Evolutionary conservation across 2,113 vertebrate species (phyloP), one percentile per base, ranked within the genome.

Genomic region (Nyctibius bracteatus): DNA sequence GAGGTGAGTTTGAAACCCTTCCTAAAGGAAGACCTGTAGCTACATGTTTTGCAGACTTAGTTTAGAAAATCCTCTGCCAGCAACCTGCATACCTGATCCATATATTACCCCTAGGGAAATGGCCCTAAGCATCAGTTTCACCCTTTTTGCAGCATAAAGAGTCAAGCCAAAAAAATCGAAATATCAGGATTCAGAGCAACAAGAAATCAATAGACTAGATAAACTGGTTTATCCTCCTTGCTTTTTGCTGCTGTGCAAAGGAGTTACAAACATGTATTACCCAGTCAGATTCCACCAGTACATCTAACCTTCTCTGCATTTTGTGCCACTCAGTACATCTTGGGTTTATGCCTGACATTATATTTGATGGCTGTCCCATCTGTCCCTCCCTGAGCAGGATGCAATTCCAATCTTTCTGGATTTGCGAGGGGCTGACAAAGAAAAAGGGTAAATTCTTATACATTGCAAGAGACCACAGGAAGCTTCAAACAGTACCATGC

Each of bases 161-260:
- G 81, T 85, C 47, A 24, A 96, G 86, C 91, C 78, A 86, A 68
- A 81, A 61, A 88, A 84, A 93, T 90, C 86, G 96, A 93, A 95
- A 91, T 94, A 78, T 97, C 86, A 93, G 82, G 44, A 94, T 89
- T 96, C 93, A 93, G 80, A 96, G 81, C 46, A 91, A 71, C 66
- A 91, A 88, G 92, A 96, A 95, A 95, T 94, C 94, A 95, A 96
- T 95, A 94, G 90, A 95, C 94, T 68, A 94, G 95, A 91, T 93
- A 93, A 94, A 96, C 96, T 94, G 96, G 96, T 96, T 95, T 96
- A 75, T 92, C 92, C 73, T 94, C 84, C 75, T 93, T 92, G 77
- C 30, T 22, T 86, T 57, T 70, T 81, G 58, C 88, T 95, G 65
- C 86, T 92, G 77, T 62, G 83, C 73, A 74, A 92, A 92, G 37